Conservation (phyloP, 1,140 invertebrate species). For the Papilio helenus region DNA sequence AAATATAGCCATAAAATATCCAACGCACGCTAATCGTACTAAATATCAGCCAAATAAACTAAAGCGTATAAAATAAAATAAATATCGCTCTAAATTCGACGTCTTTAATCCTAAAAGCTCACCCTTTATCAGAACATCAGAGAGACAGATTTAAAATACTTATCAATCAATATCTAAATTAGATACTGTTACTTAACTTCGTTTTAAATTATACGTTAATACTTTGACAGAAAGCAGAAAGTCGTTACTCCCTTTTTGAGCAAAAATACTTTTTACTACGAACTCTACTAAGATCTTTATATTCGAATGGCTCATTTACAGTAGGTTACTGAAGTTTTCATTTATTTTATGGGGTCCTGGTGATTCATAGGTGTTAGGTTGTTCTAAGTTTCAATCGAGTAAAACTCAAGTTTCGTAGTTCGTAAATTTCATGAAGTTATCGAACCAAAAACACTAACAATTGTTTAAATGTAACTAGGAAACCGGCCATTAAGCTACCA, state of each 20-base stretch:
- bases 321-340: too few species aligned
- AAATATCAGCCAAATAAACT: neutral
- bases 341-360: too few species aligned
- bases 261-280: neutral
- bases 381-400: too few species aligned
- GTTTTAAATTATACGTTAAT: neutral
- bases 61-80: constrained; percentile 10
- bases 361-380: too few species aligned
- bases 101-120: constrained; percentile 75
- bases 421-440: too few species aligned
- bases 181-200: neutral
- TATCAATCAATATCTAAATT: constrained; percentile 55
- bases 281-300: too few species aligned
- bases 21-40: neutral
- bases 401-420: too few species aligned
- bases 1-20: neutral
- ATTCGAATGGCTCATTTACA: too few species aligned
- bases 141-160: constrained; percentile 56
- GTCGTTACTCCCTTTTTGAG: neutral
- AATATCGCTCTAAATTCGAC: constrained; percentile 64
- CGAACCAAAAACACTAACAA: too few species aligned
- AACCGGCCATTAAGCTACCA: neutral
- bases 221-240: neutral
- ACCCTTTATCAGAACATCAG: constrained; percentile 67
- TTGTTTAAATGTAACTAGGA: too few species aligned